Percentiles rank a stretch among this genome's conserved stretches.
phyloP scores from a whole-genome alignment of 2,797 vertebrate species.

The Paedocypris micromegethes region DNA sequence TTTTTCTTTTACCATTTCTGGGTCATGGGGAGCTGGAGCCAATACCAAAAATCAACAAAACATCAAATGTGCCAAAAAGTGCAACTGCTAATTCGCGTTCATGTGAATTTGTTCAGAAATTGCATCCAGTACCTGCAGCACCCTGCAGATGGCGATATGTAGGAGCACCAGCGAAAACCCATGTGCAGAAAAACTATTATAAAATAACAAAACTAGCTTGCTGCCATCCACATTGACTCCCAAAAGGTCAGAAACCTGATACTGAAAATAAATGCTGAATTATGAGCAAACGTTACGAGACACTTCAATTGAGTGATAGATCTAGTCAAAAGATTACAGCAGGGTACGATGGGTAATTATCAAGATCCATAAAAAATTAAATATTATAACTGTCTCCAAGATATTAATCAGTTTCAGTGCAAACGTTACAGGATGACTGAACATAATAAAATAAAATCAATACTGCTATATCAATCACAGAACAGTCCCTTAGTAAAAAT shows the following conservation, averaged over 20 bases:
- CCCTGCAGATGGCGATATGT: too few relatives aligned
- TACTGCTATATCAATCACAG: slow-evolving; percentile 6
- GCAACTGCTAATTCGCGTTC: too few relatives aligned
- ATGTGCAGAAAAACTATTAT: too few relatives aligned
- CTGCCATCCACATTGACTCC: slow-evolving; percentile 37
- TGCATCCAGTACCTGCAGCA: too few relatives aligned
- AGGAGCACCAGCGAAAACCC: too few relatives aligned
- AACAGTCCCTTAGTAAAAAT: neutral
- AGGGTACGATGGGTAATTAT: slow-evolving; percentile 42
- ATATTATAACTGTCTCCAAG: slow-evolving; percentile 41
- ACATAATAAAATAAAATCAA: slow-evolving; percentile 16
- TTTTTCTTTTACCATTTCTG: too few relatives aligned
- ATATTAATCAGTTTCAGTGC: slow-evolving; percentile 26
- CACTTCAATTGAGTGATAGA: slow-evolving; percentile 53
- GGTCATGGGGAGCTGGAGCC: too few relatives aligned
- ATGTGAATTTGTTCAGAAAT: too few relatives aligned
- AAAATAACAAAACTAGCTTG: neutral
- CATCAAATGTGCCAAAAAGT: too few relatives aligned
- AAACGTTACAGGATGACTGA: slow-evolving; percentile 4
- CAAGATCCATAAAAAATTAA: slow-evolving; percentile 50
- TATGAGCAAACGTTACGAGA: slow-evolving; percentile 28
- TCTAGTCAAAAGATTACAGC: slow-evolving; percentile 33
- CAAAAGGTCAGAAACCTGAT: slow-evolving; percentile 28
- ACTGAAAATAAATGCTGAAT: slow-evolving; percentile 6
- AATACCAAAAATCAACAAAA: too few relatives aligned